Conservation (phyloP, 2,888 invertebrate species). For the Eilema caniola region DNA sequence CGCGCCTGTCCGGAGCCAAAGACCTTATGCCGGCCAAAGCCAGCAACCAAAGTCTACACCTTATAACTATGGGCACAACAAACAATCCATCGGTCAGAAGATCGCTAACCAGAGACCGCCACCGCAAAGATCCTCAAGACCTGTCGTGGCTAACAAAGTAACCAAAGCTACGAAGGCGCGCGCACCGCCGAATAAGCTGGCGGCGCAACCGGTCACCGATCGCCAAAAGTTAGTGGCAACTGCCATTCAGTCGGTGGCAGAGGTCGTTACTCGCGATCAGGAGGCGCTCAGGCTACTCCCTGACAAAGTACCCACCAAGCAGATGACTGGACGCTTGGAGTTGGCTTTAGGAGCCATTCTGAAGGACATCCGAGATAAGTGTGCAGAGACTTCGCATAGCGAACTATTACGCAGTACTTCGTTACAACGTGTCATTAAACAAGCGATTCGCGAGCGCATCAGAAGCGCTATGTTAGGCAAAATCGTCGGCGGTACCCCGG, state of each 20-base stretch:
- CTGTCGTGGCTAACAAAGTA: slow-evolving; percentile 59
- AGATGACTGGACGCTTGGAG: slow-evolving; percentile 73
- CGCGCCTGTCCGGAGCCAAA: slow-evolving; percentile 30
- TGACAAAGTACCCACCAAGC: slow-evolving; percentile 58
- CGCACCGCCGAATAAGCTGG: slow-evolving; percentile 51
- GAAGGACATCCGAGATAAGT: slow-evolving; percentile 61
- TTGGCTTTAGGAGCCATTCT: slow-evolving; percentile 70
- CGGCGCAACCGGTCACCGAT: slow-evolving; percentile 42
- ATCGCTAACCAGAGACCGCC: slow-evolving; percentile 35
- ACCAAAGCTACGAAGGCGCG: slow-evolving; percentile 52
- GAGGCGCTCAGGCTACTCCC: slow-evolving; percentile 50
- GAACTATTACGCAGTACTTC: slow-evolving; percentile 34
- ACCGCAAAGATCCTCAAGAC: slow-evolving; percentile 35
- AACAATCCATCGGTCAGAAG: slow-evolving; percentile 44
- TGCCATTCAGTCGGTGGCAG: slow-evolving; percentile 29
- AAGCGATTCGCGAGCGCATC: slow-evolving; percentile 70
- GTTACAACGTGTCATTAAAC: slow-evolving; percentile 64
- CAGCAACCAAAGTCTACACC: slow-evolving; percentile 29
- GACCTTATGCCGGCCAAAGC: slow-evolving; percentile 18
- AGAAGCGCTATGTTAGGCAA: slow-evolving; percentile 66
- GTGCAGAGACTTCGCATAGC: slow-evolving; percentile 29
- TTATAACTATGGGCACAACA: slow-evolving; percentile 40
- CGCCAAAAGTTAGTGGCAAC: slow-evolving; percentile 50
- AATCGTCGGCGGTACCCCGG: slow-evolving; percentile 53
- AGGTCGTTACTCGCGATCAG: slow-evolving; percentile 20